These are phyloP conservation scores for Sebastes wilsoni DNA, from an alignment of 2,797 vertebrate species.

Conservation along the genomic window DNA sequence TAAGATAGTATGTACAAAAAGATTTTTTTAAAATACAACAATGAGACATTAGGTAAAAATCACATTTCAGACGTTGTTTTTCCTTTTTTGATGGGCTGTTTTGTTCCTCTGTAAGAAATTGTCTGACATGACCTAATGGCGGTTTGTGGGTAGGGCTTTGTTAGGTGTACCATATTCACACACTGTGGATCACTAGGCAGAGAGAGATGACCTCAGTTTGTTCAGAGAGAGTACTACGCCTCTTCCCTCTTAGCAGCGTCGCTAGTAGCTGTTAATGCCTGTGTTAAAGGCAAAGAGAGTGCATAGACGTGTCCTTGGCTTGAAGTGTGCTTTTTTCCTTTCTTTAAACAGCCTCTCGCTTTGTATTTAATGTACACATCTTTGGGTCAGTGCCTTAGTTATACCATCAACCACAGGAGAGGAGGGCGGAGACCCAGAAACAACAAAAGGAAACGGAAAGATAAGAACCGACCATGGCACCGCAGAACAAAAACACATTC, in stretches of 20 bases:
- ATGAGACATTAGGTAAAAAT: slow-evolving; percentile 60
- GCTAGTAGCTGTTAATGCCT: slow-evolving; percentile 54
- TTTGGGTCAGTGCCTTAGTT: slow-evolving; percentile 69
- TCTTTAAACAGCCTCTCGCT: slow-evolving; percentile 30
- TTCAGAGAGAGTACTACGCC: slow-evolving; percentile 47
- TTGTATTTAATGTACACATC: slow-evolving; percentile 57
- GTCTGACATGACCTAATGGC: slow-evolving; percentile 45
- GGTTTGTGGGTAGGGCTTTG: slow-evolving; percentile 35
- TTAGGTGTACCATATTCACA: slow-evolving; percentile 72
- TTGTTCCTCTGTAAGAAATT: slow-evolving; percentile 39
- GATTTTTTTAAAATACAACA: slow-evolving; percentile 78
- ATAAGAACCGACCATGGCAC: slow-evolving; percentile 67
- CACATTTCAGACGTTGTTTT: slow-evolving; percentile 60
- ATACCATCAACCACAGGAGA: slow-evolving; percentile 36
- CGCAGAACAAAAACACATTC: slow-evolving; percentile 72
- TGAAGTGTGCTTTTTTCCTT: slow-evolving; percentile 63
- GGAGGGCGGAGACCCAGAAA: slow-evolving; percentile 48
- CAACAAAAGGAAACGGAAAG: slow-evolving; percentile 43
- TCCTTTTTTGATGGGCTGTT: slow-evolving; percentile 24
- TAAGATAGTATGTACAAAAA: slow-evolving; percentile 88
- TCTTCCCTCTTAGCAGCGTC: slow-evolving; percentile 54
- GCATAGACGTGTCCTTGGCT: slow-evolving; percentile 76
- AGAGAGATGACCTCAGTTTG: slow-evolving; percentile 46
- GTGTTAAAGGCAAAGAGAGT: slow-evolving; percentile 63
- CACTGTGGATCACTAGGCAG: slow-evolving; percentile 49